A percentile compares a stretch with the other conserved stretches of the same genome.
These are phyloP conservation scores for Jordanella pulchra DNA, from an alignment of 2,797 vertebrate species.

Conservation along the genomic window DNA sequence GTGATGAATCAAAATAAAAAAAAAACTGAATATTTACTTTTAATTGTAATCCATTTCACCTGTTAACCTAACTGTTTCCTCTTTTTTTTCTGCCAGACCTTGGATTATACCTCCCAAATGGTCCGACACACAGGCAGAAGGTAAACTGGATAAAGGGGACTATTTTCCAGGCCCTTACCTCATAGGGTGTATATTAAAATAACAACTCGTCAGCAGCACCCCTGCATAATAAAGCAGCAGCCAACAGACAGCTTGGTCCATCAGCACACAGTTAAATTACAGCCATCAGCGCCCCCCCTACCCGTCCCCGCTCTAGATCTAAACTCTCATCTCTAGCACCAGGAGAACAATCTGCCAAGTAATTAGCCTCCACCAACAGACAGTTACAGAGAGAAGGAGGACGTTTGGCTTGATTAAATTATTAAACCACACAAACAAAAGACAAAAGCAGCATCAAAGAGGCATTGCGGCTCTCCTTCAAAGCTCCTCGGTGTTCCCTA, in stretches of 20 bases:
- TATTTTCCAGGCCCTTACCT: constrained; percentile 46
- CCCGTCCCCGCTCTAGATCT: constrained; percentile 67
- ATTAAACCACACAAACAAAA: constrained; percentile 81
- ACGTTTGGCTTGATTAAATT: constrained; percentile 83
- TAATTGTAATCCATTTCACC: not conserved
- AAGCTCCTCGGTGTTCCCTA: constrained; percentile 81
- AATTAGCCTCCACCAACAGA: constrained; percentile 83
- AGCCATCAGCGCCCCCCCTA: constrained; percentile 63
- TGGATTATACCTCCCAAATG: not conserved
- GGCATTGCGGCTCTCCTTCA: constrained; percentile 74
- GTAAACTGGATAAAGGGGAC: constrained; percentile 14
- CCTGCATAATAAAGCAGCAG: constrained; percentile 75
- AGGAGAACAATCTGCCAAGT: constrained; percentile 84
- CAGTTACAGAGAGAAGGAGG: constrained; percentile 78
- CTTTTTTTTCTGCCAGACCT: not conserved
- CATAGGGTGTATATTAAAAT: constrained; percentile 66
- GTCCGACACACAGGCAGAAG: not conserved
- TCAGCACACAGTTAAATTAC: constrained; percentile 78
- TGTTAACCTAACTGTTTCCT: not conserved
- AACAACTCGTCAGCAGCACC: constrained; percentile 70
- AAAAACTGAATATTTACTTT: not conserved
- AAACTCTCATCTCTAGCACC: constrained; percentile 81
- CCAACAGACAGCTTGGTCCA: constrained; percentile 73
- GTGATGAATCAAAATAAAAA: not conserved
- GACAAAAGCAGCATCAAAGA: constrained; percentile 81